Evolutionary conservation across 2,797 vertebrate genomes (phyloP).

Genomic region (Takifugu ocellatus): DNA sequence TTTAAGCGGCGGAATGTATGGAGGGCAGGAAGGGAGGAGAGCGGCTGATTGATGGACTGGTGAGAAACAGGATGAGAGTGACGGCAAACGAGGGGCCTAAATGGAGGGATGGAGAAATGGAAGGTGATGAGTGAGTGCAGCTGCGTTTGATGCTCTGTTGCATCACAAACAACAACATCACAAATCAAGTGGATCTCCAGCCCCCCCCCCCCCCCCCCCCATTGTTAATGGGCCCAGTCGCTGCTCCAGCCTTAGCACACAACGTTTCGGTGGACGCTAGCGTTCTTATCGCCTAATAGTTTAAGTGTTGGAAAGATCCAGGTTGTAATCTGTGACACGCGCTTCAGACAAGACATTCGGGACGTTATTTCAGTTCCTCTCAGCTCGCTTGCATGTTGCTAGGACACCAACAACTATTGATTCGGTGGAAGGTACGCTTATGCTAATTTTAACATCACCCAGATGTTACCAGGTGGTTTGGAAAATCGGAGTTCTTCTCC

Average conservation of each 20-base stretch:
- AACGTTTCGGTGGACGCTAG: conserved; percentile 52
- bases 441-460: too few species aligned
- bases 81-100: background rate
- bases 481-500: too few species aligned
- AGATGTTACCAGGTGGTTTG: too few species aligned
- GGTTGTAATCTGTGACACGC: too few species aligned
- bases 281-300: conserved; percentile 35
- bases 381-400: too few species aligned
- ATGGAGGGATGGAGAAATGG: conserved; percentile 11
- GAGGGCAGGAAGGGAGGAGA: background rate
- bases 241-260: conserved; percentile 57
- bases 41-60: background rate
- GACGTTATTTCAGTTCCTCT: too few species aligned
- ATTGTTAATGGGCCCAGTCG: conserved; percentile 56
- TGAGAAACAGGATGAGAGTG: background rate
- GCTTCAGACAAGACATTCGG: too few species aligned
- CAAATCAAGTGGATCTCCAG: conserved; percentile 38
- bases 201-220: conserved; percentile 50
- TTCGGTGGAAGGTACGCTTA: too few species aligned
- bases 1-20: background rate
- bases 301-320: conserved; percentile 19
- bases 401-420: too few species aligned
- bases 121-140: conserved; percentile 27
- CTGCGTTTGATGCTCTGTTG: conserved; percentile 7
- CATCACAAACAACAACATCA: conserved; percentile 12